phyloP scores from a whole-genome alignment of 2,888 invertebrate genomes.

The Ormyrus pomaceus region DNA sequence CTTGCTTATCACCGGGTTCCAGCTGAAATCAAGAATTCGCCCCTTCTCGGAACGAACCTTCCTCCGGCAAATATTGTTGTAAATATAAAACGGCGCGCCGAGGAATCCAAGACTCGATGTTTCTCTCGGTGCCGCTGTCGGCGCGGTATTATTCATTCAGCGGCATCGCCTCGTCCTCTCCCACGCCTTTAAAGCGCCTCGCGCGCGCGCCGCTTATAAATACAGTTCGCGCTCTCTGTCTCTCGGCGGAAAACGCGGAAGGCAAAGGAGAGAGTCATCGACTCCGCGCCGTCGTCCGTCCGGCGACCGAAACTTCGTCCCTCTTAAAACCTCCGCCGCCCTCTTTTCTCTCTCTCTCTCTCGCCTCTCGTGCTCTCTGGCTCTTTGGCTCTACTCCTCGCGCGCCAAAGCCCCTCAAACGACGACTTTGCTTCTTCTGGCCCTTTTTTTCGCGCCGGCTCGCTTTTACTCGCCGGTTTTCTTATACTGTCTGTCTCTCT shows the following conservation, averaged over 20 bases:
- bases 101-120: not conserved
- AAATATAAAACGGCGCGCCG: not conserved
- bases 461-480: slow-evolving; percentile 1
- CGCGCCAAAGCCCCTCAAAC: not conserved
- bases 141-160: slow-evolving; percentile 38
- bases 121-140: slow-evolving; percentile 3
- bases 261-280: slow-evolving; percentile 4
- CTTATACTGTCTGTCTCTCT: too few species aligned
- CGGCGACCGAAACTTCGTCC: too few species aligned
- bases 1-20: too few species aligned
- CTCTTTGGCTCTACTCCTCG: not conserved
- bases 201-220: not conserved
- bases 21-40: too few species aligned
- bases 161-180: not conserved
- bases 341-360: too few species aligned
- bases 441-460: not conserved
- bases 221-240: not conserved
- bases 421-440: not conserved
- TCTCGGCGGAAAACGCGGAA: slow-evolving; percentile 2
- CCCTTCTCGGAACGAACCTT: too few species aligned
- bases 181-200: not conserved
- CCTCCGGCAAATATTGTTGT: too few species aligned
- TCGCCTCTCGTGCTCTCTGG: too few species aligned
- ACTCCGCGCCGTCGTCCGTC: not conserved
- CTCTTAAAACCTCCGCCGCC: too few species aligned